Conservation (phyloP, 2,888 invertebrate species). For the Pandemis cinnamomeana region DNA sequence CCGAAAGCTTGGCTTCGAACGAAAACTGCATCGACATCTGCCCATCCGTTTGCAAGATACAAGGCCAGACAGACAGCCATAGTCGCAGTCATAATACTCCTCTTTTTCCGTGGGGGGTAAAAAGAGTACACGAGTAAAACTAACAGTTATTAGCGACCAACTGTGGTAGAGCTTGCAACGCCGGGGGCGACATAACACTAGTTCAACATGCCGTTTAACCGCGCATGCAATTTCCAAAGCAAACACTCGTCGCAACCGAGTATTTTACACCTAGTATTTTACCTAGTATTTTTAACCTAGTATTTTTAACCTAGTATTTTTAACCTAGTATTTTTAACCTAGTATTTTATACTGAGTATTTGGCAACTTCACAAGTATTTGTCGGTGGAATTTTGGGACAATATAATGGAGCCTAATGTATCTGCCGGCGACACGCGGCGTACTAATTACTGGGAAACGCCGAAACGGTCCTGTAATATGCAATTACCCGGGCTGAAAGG, state of each 20-base stretch:
- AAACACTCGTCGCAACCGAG: neutral
- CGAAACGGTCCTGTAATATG: conserved; percentile 3
- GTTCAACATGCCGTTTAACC: conserved; percentile 1
- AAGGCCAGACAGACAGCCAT: too few relatives aligned
- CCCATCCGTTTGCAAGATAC: too few relatives aligned
- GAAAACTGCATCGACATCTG: too few relatives aligned
- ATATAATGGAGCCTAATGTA: conserved; percentile 31
- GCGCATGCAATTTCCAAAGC: conserved; percentile 5
- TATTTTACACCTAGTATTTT: conserved; percentile 13
- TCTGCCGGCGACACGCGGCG: conserved; percentile 24
- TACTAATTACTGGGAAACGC: conserved; percentile 21
- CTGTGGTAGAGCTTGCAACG: neutral
- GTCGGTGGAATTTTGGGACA: neutral
- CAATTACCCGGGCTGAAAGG: conserved; percentile 25
- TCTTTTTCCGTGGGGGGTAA: too few relatives aligned
- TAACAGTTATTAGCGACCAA: too few relatives aligned
- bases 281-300: conserved; percentile 12
- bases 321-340: neutral
- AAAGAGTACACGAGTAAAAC: too few relatives aligned
- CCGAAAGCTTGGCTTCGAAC: too few relatives aligned
- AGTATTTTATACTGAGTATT: conserved; percentile 20
- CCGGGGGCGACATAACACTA: neutral
- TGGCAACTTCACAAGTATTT: conserved; percentile 10
- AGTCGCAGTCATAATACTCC: too few relatives aligned
- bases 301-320: conserved; percentile 17